Evolutionary conservation across 2,113 vertebrate species (phyloP).

Genomic region (Cricetomys ansorgei): DNA sequence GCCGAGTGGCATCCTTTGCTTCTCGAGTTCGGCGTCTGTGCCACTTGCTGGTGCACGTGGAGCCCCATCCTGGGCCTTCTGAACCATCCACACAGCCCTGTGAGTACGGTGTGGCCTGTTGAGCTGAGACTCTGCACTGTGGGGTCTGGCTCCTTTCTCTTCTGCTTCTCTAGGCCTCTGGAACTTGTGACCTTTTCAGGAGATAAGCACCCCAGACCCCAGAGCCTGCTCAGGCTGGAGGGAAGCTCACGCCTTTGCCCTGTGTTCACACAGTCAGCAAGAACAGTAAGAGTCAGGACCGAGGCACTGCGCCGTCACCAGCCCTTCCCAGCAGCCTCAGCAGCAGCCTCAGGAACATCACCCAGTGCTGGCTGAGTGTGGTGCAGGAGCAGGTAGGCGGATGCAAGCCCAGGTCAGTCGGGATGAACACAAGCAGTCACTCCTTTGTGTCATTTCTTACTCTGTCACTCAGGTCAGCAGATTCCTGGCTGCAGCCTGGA

Average conservation of each 20-base stretch:
- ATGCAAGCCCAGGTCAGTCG: background rate
- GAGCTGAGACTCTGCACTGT: background rate
- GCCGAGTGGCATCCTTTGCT: conserved; percentile 87
- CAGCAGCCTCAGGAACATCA: conserved; percentile 76
- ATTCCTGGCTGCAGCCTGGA: conserved; percentile 91
- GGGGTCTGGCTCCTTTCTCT: background rate
- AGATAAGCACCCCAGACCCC: background rate
- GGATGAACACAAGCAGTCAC: rapidly evolving
- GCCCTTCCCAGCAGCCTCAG: conserved; percentile 65
- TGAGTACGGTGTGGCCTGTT: conserved; percentile 46
- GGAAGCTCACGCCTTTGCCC: background rate
- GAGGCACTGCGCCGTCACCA: background rate
- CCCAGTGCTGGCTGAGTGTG: conserved; percentile 60
- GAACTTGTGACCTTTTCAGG: background rate
- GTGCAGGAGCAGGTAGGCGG: conserved; percentile 67
- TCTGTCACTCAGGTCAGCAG: conserved; percentile 88
- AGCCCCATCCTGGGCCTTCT: conserved; percentile 83
- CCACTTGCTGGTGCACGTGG: conserved; percentile 95
- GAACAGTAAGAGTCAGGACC: conserved; percentile 59
- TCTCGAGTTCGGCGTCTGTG: conserved; percentile 93
- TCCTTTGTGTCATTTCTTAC: background rate
- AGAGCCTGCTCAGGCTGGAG: background rate
- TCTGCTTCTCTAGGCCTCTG: background rate
- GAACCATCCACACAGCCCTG: conserved; percentile 87
- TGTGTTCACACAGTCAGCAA: conserved; percentile 71